Base-by-base conservation (phyloP, 1,140 invertebrate genomes). In the Drosophila trapezifrons region DNA sequence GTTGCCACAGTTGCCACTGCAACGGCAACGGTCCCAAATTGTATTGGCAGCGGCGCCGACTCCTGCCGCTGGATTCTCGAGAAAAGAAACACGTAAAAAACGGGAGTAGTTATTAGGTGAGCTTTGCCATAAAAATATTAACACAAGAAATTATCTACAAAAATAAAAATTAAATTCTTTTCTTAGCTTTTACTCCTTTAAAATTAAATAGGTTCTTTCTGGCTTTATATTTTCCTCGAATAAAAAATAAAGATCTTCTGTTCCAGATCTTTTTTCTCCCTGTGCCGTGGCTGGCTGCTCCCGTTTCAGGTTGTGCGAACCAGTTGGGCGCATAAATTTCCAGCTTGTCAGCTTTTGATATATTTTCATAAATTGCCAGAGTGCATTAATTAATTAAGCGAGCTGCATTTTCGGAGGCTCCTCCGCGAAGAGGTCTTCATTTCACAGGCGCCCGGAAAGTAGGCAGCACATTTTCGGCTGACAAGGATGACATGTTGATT, bases 281-380 rank as follows among this genome's bases (percentile, higher is more conserved):
- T 49, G 62, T 52, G 27, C 18, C 35, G 10, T 13, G 55, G 12
- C 13, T 18, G 35, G 3, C 57, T 71, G 76, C 75, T 62, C 40
- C 65, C 59, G 76, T 78, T 78, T 78, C 76, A 78, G 76, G 76
- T 78, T 78, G 76, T 59, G 56, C 60, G 37, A 78, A 79, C 77
- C 66, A 76, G 74, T 71, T 85, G 85, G 75, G 45, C 75, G 75
- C 81, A 90, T 90, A 90, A 90, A 90, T 90, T 90, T 90, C 85
- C 85, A 90, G 80, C 85, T 79, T 90, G 85, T 90, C 85, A 85
- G 86, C 85, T 90, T 81, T 90, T 90, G 81, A 90, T 90, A 90
- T 87, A 87, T 89, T 89, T 90, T 90, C 80, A 90, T 90, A 90
- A 90, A 90, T 90, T 90, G 85, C 85, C 69, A 78, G 78, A 90